These are phyloP conservation scores for Stenodema calcarata DNA, from an alignment of 2,888 invertebrate species.

Conservation along the genomic window DNA sequence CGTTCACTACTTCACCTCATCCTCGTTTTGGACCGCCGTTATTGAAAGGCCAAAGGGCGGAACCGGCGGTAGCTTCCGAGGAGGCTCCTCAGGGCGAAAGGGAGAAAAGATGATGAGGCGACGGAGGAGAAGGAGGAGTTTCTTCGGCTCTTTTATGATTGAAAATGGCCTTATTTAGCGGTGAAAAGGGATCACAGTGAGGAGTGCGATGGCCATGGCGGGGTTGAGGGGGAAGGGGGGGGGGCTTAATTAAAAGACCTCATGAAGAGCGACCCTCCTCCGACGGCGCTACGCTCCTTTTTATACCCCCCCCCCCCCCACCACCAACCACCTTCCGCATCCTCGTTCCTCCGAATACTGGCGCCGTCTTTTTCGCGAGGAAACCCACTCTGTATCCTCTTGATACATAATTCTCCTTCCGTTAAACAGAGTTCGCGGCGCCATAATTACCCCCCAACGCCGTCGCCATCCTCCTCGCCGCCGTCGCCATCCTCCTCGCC, in stretches of 20 bases:
- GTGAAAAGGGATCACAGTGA: neutral
- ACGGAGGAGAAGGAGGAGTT: neutral
- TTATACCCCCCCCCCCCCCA: neutral
- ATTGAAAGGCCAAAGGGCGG: neutral
- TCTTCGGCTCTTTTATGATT: slow-evolving; percentile 17
- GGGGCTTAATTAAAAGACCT: neutral
- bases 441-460: slow-evolving; percentile 19
- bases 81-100: neutral
- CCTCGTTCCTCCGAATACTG: neutral
- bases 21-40: neutral
- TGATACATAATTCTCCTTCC: slow-evolving; percentile 22
- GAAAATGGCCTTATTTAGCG: slow-evolving; percentile 30
- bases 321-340: too few species aligned
- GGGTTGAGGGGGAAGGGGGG: too few species aligned
- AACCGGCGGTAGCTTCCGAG: neutral
- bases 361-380: neutral
- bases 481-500: neutral
- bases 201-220: too few species aligned
- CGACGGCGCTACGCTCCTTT: neutral
- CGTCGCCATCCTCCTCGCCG: neutral
- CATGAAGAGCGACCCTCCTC: neutral
- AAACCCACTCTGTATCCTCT: neutral
- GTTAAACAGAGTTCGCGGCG: slow-evolving; percentile 15
- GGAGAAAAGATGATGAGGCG: neutral
- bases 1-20: too few species aligned